A percentile compares a stretch with the other conserved stretches of the same genome.
Evolutionary conservation across 2,888 invertebrate species (phyloP).

Genomic region (Lithophane semibrunnea): DNA sequence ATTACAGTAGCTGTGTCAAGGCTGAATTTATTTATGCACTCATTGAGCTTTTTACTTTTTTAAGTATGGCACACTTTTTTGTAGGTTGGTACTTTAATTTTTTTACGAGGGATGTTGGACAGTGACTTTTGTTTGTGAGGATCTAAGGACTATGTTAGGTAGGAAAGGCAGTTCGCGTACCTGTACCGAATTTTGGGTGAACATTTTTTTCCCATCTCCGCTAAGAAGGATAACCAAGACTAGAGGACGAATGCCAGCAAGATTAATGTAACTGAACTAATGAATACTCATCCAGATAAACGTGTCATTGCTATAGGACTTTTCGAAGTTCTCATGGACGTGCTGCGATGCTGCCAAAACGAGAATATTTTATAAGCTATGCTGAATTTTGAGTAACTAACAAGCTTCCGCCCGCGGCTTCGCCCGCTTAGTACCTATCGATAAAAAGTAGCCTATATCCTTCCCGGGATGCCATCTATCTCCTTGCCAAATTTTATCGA

Average conservation of each 20-base stretch:
- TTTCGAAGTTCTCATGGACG: neutral
- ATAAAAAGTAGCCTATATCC: no score
- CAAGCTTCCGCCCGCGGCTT: no score
- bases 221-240: neutral
- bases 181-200: no score
- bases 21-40: conserved; percentile 76
- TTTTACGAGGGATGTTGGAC: neutral
- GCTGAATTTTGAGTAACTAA: neutral
- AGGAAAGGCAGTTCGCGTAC: neutral
- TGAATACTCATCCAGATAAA: neutral
- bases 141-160: neutral
- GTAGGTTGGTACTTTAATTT: neutral
- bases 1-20: conserved; percentile 77
- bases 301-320: neutral
- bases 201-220: neutral
- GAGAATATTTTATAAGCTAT: neutral
- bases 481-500: no score
- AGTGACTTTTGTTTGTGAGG: neutral
- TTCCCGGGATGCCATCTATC: no score
- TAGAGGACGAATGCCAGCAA: neutral
- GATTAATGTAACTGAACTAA: neutral
- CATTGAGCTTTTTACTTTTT: conserved; percentile 66
- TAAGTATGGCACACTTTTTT: conserved; percentile 53
- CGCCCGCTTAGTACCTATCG: no score
- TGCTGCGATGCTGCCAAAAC: no score